phyloP scores from a whole-genome alignment of 2,797 vertebrate species.

The Eulemur rubriventer region DNA sequence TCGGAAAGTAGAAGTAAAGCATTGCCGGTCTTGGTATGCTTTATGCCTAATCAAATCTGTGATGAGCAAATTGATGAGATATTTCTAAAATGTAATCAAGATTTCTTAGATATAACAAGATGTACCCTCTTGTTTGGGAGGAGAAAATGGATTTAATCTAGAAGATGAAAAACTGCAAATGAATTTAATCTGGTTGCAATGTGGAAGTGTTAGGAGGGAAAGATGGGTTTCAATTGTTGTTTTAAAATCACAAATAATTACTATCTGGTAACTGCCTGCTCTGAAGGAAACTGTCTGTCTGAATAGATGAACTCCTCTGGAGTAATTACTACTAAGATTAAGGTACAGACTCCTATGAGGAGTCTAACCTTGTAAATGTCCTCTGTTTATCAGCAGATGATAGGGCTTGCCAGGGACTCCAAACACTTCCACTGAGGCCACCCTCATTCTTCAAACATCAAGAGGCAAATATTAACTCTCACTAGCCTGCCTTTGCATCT shows the following conservation, averaged over 20 bases:
- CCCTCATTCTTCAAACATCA: neutral
- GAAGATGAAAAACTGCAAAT: neutral
- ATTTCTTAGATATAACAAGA: neutral
- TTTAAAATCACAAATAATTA: constrained; percentile 15
- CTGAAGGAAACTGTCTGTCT: constrained; percentile 32
- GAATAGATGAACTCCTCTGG: neutral
- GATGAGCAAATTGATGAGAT: neutral
- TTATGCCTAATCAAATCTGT: neutral
- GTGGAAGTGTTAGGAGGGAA: neutral
- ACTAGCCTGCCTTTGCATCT: neutral
- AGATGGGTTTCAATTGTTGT: neutral
- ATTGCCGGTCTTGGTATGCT: neutral
- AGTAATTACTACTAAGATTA: neutral
- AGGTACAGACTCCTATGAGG: neutral
- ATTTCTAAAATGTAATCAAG: neutral
- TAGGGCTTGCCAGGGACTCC: neutral
- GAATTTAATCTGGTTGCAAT: neutral
- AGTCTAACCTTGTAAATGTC: neutral
- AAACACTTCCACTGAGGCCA: neutral
- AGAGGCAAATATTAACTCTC: neutral
- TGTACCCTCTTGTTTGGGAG: neutral
- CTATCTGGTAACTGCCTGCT: neutral
- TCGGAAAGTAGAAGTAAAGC: neutral
- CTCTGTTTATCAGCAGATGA: neutral
- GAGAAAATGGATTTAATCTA: neutral